Percentiles rank a stretch among this genome's conserved stretches.
Conservation (phyloP, 2,797 vertebrate genomes). For the Hafferia zeledoni region DNA sequence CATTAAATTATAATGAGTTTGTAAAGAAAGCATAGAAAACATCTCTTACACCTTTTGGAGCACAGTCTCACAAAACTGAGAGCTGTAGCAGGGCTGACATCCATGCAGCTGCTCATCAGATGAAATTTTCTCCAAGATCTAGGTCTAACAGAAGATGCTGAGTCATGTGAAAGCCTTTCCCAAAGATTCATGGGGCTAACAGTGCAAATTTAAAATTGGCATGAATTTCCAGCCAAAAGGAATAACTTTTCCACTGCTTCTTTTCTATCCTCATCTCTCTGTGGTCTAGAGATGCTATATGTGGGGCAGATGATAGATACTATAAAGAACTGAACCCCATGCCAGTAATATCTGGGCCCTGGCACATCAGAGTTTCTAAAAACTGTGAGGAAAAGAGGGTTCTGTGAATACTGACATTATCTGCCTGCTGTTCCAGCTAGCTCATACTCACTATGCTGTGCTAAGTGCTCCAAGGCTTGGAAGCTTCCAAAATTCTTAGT, state of each 20-base stretch:
- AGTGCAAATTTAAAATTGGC: not conserved
- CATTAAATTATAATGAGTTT: not conserved
- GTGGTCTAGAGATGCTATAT: not conserved
- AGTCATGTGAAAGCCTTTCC: not conserved
- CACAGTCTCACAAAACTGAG: rapidly evolving
- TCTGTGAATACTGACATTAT: not conserved
- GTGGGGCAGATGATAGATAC: not conserved
- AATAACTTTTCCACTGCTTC: not conserved
- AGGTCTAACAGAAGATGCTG: not conserved
- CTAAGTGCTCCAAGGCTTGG: not conserved
- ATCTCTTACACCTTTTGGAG: not conserved
- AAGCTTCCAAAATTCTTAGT: not conserved
- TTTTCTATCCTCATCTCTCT: not conserved
- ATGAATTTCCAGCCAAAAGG: not conserved
- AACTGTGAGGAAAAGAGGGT: not conserved
- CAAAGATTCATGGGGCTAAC: not conserved
- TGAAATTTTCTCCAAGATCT: not conserved
- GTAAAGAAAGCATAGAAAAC: not conserved
- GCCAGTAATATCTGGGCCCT: not conserved
- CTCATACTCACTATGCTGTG: not conserved
- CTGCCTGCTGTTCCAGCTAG: not conserved
- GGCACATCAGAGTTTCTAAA: not conserved
- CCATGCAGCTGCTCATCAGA: not conserved
- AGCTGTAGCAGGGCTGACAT: not conserved
- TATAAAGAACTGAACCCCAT: not conserved